Conservation (phyloP, 2,113 vertebrate species). For the Pontoporia blainvillei region DNA sequence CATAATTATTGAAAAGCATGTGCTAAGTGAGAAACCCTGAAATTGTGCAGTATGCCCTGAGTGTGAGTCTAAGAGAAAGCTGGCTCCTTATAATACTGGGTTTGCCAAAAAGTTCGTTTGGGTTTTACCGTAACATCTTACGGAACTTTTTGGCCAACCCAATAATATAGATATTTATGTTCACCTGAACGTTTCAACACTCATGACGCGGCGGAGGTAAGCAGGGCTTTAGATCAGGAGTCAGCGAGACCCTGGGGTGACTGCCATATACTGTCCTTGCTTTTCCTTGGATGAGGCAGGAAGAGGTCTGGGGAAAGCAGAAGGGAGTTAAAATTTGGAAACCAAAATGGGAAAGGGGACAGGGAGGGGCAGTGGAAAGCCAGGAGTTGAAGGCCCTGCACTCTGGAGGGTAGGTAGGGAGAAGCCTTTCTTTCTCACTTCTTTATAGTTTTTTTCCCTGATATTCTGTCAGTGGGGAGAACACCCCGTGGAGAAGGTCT, state of each 20-base stretch:
- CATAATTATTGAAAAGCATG: neutral
- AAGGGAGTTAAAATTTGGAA: neutral
- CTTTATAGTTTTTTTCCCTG: neutral
- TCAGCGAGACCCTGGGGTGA: too few relatives aligned
- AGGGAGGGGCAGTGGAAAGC: too few relatives aligned
- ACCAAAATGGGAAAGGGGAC: neutral
- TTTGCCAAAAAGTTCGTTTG: too few relatives aligned
- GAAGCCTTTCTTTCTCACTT: neutral
- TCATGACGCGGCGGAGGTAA: neutral
- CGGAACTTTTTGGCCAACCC: too few relatives aligned
- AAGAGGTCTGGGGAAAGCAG: neutral
- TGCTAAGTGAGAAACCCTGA: neutral
- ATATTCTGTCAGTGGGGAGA: neutral
- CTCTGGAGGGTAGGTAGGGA: too few relatives aligned
- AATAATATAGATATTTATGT: neutral
- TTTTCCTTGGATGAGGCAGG: neutral
- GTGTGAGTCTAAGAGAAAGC: neutral
- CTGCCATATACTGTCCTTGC: neutral
- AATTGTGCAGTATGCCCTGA: neutral
- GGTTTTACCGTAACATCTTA: too few relatives aligned
- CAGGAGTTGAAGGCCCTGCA: neutral
- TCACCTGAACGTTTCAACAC: neutral
- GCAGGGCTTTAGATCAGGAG: neutral
- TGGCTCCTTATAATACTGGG: neutral
- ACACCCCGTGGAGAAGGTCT: neutral